Percentiles rank a stretch among this genome's conserved stretches.
Evolutionary conservation across 2,113 vertebrate species (phyloP).

Genomic region (Sceloporus undulatus): DNA sequence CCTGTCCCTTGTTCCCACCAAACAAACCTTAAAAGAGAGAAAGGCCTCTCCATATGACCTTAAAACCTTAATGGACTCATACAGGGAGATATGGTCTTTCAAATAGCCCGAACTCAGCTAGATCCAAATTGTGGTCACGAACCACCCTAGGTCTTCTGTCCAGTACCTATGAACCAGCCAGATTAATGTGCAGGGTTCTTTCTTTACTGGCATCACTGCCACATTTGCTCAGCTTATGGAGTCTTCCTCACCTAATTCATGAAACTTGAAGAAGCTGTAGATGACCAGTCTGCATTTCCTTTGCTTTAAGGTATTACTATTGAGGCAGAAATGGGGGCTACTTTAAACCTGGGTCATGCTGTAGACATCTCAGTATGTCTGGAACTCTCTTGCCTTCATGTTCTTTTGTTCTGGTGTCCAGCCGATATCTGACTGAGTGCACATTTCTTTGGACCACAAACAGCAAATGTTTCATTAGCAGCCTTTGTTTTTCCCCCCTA

Average conservation of each 20-base stretch:
- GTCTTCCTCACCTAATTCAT: conserved; percentile 55
- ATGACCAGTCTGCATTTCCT: neutral
- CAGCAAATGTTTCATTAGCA: conserved; percentile 43
- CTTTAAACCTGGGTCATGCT: conserved; percentile 36
- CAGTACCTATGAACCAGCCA: conserved; percentile 62
- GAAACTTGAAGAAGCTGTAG: conserved; percentile 41
- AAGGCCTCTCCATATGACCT: too few species aligned
- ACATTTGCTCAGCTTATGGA: conserved; percentile 68
- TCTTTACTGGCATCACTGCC: conserved; percentile 53
- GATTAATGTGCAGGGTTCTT: conserved; percentile 39
- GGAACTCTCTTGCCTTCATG: conserved; percentile 59
- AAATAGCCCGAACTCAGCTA: too few species aligned
- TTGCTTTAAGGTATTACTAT: conserved; percentile 16
- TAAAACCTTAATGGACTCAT: too few species aligned
- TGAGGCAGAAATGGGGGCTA: conserved; percentile 3
- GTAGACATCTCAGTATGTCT: conserved; percentile 56
- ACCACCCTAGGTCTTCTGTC: too few species aligned
- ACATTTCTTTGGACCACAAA: conserved; percentile 46
- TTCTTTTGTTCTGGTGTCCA: conserved; percentile 59
- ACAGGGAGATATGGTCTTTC: too few species aligned
- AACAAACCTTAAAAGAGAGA: too few species aligned
- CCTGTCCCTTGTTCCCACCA: too few species aligned
- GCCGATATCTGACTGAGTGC: conserved; percentile 35
- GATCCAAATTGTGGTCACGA: too few species aligned
- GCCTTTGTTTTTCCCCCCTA: neutral